phyloP scores from a whole-genome alignment of 2,888 invertebrate species.

The Caenorhabditis angaria region DNA sequence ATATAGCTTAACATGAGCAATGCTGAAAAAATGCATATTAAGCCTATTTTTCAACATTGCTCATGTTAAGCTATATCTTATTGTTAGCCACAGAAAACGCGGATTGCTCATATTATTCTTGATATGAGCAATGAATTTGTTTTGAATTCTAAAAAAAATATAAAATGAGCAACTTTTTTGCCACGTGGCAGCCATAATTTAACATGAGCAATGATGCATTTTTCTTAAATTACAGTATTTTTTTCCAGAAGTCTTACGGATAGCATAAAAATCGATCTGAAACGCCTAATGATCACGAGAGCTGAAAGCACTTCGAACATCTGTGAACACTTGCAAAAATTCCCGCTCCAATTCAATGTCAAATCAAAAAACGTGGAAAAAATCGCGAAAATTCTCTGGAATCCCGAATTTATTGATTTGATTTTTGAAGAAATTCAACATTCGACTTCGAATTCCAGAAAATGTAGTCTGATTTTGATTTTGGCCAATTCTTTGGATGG shows the following conservation, averaged over 20 bases:
- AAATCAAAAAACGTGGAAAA: background rate
- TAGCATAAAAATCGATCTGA: conserved; percentile 18
- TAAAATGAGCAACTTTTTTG: too few relatives aligned
- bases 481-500: background rate
- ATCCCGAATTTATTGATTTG: conserved; percentile 16
- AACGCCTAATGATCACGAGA: conserved; percentile 18
- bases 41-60: too few relatives aligned
- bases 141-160: too few relatives aligned
- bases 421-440: background rate
- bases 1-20: too few relatives aligned
- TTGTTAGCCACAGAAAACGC: too few relatives aligned
- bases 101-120: too few relatives aligned
- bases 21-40: too few relatives aligned
- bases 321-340: conserved; percentile 7
- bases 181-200: too few relatives aligned
- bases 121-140: too few relatives aligned
- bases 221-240: background rate
- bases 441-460: background rate
- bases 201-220: too few relatives aligned
- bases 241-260: conserved; percentile 13
- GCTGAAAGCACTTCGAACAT: background rate
- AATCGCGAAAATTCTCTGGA: conserved; percentile 14
- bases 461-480: background rate
- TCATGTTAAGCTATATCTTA: too few relatives aligned
- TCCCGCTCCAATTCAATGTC: conserved; percentile 10